Conservation (phyloP, 2,113 vertebrate genomes). For the Lontra canadensis region DNA sequence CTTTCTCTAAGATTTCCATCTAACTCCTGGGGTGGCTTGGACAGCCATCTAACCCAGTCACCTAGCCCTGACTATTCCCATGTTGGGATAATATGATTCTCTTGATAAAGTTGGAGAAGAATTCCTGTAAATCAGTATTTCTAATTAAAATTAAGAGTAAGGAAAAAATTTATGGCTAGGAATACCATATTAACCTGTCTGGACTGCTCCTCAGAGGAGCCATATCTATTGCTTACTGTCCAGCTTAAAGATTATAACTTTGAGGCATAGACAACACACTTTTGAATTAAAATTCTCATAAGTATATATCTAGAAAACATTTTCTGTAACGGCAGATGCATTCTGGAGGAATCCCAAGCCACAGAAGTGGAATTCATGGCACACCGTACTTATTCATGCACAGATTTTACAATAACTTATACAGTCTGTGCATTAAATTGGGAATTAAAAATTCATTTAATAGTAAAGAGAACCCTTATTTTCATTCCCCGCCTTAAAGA, state of each 20-base stretch:
- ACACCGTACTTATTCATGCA: neutral
- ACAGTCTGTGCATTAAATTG: neutral
- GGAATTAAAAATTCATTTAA: slow-evolving; percentile 45
- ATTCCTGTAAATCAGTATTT: neutral
- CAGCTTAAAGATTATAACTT: neutral
- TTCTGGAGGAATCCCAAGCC: slow-evolving; percentile 33
- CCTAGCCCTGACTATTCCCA: neutral
- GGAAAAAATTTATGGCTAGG: neutral
- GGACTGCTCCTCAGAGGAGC: neutral
- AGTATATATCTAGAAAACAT: neutral
- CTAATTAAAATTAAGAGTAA: slow-evolving; percentile 25
- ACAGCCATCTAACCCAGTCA: neutral
- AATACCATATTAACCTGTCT: neutral
- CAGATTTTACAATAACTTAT: slow-evolving; percentile 37
- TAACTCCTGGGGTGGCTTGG: neutral
- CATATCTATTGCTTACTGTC: neutral
- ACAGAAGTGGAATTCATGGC: neutral
- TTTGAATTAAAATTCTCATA: slow-evolving; percentile 16
- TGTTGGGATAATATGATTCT: neutral
- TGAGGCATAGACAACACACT: neutral
- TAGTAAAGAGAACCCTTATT: neutral
- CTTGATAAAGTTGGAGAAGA: neutral
- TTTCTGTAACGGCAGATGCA: neutral
- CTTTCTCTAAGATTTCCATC: neutral
- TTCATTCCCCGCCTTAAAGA: slow-evolving; percentile 18